Evolutionary conservation across 2,113 vertebrate genomes (phyloP).

Genomic region (Fregata magnificens): DNA sequence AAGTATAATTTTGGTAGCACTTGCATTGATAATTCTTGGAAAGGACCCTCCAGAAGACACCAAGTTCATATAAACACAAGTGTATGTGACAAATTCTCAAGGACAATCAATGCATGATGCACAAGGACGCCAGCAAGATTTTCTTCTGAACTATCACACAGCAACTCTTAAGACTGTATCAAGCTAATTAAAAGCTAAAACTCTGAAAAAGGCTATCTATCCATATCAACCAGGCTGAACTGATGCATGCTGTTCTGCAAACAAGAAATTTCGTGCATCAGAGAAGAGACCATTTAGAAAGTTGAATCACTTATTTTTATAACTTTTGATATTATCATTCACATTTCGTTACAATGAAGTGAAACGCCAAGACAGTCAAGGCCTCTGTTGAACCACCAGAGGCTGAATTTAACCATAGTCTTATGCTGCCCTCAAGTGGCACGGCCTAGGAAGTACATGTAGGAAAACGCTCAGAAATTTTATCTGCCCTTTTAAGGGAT

Average conservation of each 20-base stretch:
- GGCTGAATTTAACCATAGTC: no score
- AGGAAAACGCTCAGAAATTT: rapidly evolving
- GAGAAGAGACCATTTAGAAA: neutral
- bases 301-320: no score
- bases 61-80: neutral
- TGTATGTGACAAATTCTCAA: neutral
- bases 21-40: neutral
- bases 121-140: neutral
- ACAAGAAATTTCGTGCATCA: neutral
- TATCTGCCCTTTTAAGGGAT: rapidly evolving
- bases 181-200: neutral
- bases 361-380: neutral
- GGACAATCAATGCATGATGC: neutral
- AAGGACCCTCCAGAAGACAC: neutral
- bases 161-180: neutral
- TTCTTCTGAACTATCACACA: neutral
- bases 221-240: neutral
- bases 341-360: rapidly evolving
- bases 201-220: neutral
- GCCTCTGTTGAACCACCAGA: rapidly evolving
- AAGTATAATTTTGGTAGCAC: neutral
- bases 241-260: neutral
- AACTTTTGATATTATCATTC: neutral
- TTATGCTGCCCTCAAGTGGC: neutral
- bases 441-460: rapidly evolving